phyloP scores from a whole-genome alignment of 2,888 invertebrate species.

The Onchidella celtica region DNA sequence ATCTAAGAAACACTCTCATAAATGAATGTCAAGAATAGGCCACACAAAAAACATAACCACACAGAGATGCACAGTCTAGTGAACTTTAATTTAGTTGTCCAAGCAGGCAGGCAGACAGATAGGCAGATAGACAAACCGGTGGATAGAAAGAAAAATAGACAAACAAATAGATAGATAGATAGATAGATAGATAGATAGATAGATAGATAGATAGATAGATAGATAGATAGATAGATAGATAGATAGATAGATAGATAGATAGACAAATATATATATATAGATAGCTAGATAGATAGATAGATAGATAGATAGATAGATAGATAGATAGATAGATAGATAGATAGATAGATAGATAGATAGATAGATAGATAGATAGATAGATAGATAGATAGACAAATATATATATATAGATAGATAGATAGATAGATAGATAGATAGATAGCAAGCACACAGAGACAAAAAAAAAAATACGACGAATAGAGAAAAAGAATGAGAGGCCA shows the following conservation, averaged over 20 bases:
- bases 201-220: neutral
- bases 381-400: too few species aligned
- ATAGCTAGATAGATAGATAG: neutral
- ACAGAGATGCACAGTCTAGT: too few species aligned
- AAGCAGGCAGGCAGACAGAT: constrained; percentile 10
- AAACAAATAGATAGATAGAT: neutral
- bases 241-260: neutral
- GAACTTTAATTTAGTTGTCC: too few species aligned
- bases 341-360: neutral
- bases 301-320: neutral
- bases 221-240: neutral
- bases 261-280: neutral
- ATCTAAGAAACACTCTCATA: too few species aligned
- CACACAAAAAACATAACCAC: too few species aligned
- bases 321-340: neutral
- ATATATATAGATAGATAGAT: too few species aligned
- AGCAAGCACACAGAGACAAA: too few species aligned
- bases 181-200: neutral
- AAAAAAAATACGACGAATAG: too few species aligned
- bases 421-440: too few species aligned
- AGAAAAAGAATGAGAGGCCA: too few species aligned
- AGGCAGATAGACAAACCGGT: neutral
- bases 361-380: too few species aligned
- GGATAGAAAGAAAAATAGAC: neutral
- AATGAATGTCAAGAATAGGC: too few species aligned